Base-by-base conservation (phyloP, 2,113 vertebrate species). In the Chamaea fasciata region DNA sequence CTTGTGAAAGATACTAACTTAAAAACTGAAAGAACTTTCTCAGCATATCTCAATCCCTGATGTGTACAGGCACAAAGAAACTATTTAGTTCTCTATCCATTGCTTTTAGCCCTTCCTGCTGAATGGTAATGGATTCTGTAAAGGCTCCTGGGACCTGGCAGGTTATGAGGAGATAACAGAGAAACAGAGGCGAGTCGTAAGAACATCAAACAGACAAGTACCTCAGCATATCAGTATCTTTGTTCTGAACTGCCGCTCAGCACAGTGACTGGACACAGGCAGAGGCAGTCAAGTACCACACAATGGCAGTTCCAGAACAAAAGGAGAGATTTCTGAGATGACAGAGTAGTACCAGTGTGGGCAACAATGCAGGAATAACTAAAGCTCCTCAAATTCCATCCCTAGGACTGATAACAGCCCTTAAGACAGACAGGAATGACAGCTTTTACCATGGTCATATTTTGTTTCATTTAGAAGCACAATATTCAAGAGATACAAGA, bases 161-260 rank as follows among this genome's bases (percentile, higher is more conserved):
- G 42, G 39, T 53, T 57, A 26, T 7, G 0, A 1, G 35, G 27
- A 80, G 17, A 4, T 15, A 75, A 35, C 0, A 5, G 19, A 83
- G 62, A 62, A 35, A 31, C 0, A 7, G 77, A 77, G 23, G 14
- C 0, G 6, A 75, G 27, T 3, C 55, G 8, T 10, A 71, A 71
- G 67, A 59, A 44, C 23, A 27, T 39, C 4, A 35, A 37, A 13
- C n/a, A 78, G 37, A 35, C 24, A 20, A 49, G 55, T 24, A 44
- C 26, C 41, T 67, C 10, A 1, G 63, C 57, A 39, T 39, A 39
- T 39, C 37, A 39, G 37, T 46, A 7, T 0, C 0, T 24, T 35
- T 42, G 70, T 28, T 63, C 49, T 69, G 67, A 91, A 35, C 23
- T 13, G 57, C 44, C 80, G 81, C 2, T 2, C 35, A 39, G 75